These are phyloP conservation scores for Araneus ventricosus DNA, from an alignment of 1,140 invertebrate species.

Conservation along the genomic window DNA sequence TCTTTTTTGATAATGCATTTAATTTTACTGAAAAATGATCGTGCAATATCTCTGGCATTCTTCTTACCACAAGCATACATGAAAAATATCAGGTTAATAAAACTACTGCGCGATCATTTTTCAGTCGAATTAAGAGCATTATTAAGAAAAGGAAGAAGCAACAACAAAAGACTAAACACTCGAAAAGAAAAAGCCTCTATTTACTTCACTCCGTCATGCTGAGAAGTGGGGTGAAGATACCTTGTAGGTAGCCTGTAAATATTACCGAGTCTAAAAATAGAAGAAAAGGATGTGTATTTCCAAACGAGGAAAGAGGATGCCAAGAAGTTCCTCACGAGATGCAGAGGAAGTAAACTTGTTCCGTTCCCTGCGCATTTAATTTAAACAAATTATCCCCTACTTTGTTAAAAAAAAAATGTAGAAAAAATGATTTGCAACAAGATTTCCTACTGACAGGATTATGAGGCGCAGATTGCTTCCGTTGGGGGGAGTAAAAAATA, in stretches of 20 bases:
- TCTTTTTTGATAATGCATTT: too few relatives aligned
- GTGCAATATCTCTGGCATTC: too few relatives aligned
- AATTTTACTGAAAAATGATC: too few relatives aligned
- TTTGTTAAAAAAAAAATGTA: background rate
- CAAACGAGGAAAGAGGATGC: conserved; percentile 32
- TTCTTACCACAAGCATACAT: background rate
- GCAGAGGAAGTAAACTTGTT: background rate
- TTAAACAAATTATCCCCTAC: conserved; percentile 23
- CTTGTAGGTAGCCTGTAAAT: conserved; percentile 33
- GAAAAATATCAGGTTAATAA: background rate
- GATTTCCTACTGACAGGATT: background rate
- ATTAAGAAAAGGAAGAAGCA: background rate
- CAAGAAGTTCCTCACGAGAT: conserved; percentile 25
- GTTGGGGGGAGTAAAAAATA: background rate
- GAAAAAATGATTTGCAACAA: background rate
- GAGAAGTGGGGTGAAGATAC: conserved; percentile 26
- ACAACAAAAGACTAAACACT: background rate
- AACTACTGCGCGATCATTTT: background rate
- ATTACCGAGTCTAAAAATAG: conserved; percentile 32
- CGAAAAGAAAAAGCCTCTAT: background rate
- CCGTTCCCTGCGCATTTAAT: background rate
- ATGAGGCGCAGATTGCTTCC: background rate
- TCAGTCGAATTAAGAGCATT: background rate
- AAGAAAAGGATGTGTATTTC: conserved; percentile 14
- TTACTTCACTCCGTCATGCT: conserved; percentile 15